Percentiles rank a stretch among this genome's conserved stretches.
Evolutionary conservation across 35 echinoderm and acorn worm species (phyloP).

Genomic region (Apostichopus californicus): DNA sequence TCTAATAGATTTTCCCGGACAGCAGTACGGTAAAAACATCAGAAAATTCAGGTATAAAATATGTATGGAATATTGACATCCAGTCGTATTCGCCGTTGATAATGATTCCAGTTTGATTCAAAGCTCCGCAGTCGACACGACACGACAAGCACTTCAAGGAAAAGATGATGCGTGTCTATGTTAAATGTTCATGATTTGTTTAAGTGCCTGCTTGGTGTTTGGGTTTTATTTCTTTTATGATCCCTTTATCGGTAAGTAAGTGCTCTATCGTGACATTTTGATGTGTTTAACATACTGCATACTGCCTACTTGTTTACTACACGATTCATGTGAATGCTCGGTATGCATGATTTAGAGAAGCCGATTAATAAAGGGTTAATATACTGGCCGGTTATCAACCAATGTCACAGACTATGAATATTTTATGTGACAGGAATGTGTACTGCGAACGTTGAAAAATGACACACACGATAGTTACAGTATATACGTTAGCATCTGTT

Average conservation of each 20-base stretch:
- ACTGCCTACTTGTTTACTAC: no score
- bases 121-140: no score
- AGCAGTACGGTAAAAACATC: no score
- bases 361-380: background rate
- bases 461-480: no score
- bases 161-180: background rate
- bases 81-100: no score
- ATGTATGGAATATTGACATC: no score
- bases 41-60: no score
- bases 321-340: background rate
- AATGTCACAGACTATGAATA: background rate
- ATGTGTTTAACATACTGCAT: background rate
- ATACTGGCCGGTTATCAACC: background rate
- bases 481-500: background rate
- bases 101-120: no score
- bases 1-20: no score
- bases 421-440: background rate
- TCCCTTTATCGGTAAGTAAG: background rate
- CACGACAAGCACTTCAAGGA: background rate
- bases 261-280: background rate
- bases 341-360: background rate
- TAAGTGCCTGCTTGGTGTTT: background rate
- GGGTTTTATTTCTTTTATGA: background rate
- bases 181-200: background rate
- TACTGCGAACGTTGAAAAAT: background rate